Conservation (phyloP, 1,140 invertebrate genomes). For the Hycleus cichorii region DNA sequence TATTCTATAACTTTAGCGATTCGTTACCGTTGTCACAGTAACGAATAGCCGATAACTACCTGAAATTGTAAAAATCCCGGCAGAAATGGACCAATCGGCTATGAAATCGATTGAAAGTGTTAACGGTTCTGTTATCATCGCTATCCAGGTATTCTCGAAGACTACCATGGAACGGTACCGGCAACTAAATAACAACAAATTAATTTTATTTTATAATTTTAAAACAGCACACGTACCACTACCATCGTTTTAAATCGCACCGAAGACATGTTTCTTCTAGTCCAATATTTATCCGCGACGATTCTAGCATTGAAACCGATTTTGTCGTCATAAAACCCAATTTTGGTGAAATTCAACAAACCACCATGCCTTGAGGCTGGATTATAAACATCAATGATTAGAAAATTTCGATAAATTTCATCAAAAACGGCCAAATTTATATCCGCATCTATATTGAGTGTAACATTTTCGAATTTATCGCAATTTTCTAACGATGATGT, state of each 20-base stretch:
- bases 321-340: constrained; percentile 8
- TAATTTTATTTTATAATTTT: neutral
- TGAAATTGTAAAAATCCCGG: constrained; percentile 55
- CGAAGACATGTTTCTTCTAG: constrained; percentile 16
- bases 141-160: constrained; percentile 49
- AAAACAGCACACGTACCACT: constrained; percentile 4
- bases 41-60: constrained; percentile 35
- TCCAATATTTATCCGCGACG: constrained; percentile 9
- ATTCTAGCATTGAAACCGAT: neutral
- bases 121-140: constrained; percentile 46
- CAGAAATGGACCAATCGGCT: constrained; percentile 50
- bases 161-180: constrained; percentile 45
- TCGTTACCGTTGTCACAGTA: too few species aligned
- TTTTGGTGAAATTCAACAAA: neutral
- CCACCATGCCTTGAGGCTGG: constrained; percentile 17
- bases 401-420: neutral
- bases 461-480: neutral
- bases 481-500: neutral
- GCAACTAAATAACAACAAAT: constrained; percentile 36
- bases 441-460: constrained; percentile 17
- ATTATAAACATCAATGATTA: constrained; percentile 18
- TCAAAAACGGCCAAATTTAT: constrained; percentile 7
- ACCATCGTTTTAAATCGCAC: constrained; percentile 13
- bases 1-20: too few species aligned
- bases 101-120: constrained; percentile 56